Percentiles rank a stretch among this genome's conserved stretches.
phyloP scores from a whole-genome alignment of 2,888 invertebrate genomes.

The Drosophila merina region DNA sequence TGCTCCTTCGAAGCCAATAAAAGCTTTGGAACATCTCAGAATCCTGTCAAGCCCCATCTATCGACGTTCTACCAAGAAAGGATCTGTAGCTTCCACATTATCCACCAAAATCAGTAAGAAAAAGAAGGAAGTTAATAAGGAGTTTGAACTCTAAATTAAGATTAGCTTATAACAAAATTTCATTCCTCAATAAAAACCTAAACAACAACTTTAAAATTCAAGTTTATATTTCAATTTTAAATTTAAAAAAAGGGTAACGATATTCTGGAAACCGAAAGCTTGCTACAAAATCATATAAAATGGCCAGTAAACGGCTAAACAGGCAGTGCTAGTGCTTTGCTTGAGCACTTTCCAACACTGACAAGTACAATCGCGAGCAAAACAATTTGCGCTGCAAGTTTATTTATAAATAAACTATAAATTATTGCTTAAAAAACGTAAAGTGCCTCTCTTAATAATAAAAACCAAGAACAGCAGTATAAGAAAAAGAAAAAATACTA shows the following conservation, averaged over 20 bases:
- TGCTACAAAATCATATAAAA: background rate
- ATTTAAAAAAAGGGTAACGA: background rate
- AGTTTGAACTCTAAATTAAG: background rate
- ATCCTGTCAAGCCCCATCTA: background rate
- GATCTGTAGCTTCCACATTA: background rate
- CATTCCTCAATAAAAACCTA: background rate
- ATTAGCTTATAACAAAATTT: background rate
- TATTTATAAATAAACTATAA: conserved; percentile 12
- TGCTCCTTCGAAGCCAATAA: background rate
- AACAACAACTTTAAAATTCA: background rate
- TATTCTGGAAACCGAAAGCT: background rate
- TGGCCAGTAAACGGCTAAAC: background rate
- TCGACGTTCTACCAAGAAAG: background rate
- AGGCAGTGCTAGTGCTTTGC: background rate
- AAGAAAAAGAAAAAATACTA: background rate
- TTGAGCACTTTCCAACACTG: background rate
- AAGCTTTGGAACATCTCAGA: background rate
- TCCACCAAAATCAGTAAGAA: background rate
- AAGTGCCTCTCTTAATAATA: background rate
- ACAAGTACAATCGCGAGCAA: conserved; percentile 8
- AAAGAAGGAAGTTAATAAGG: background rate
- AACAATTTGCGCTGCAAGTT: conserved; percentile 15
- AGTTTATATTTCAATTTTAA: background rate
- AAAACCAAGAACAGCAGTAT: background rate
- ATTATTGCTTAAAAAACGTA: background rate